Base-by-base conservation (phyloP, 2,797 vertebrate species). In the Numenius phaeopus region DNA sequence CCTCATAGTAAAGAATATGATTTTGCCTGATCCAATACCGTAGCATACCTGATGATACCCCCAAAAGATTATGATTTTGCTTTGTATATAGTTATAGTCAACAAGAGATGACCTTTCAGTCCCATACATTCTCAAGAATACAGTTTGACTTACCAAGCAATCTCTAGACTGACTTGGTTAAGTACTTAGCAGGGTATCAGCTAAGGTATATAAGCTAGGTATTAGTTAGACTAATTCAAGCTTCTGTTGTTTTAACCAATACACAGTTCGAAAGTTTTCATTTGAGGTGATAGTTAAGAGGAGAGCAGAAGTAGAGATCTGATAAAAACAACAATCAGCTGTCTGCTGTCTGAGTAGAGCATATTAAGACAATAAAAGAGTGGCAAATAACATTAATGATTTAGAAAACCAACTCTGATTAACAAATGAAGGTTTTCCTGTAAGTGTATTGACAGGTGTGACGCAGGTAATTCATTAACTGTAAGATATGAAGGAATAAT, bases 191-290 rank as follows among this genome's bases (percentile, higher is more conserved):
- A 89, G 64, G 32, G 67, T 85, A 95, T 89, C 67, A 90, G 67
- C 30, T 83, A 57, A 82, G 47, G 47, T 24, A 49, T 49, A 24
- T 49, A 24, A 49, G 47, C 13, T 24, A 49, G 7, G 23, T 49
- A 49, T 24, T 24, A 93, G 59, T 1, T 95, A 67, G 77, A 92
- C 44, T 82, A 87, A 71, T 89, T 95, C 75, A 91, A 95, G 94
- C 55, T 90, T 90, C 88, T 65, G 42, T 61, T 93, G 50, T 54
- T 92, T 90, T 90, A 94, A 95, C 90, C 93, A 94, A 85, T 62
- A 84, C 9, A 29, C 34, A 83, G 23, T 52, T 82, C 87, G 75
- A 94, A 94, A 90, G 81, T 34, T 95, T 73, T 89, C 73, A 84
- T 79, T 83, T 3, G 6, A 94, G 80, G 72, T n/a, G 58, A 88